Conservation (phyloP, 2,797 vertebrate species). For the Fratercula arctica region DNA sequence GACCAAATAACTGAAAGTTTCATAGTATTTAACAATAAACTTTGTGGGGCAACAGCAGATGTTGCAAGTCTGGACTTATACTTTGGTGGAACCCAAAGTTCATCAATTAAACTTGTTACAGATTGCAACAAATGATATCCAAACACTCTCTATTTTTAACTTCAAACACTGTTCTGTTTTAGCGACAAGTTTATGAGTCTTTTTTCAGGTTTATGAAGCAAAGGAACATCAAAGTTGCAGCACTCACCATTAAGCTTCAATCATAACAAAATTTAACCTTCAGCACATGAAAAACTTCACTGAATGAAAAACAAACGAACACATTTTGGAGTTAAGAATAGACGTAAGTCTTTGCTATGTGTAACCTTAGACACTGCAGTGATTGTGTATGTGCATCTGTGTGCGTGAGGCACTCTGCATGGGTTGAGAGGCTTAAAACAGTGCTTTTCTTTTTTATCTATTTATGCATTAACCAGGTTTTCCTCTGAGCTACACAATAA, state of each 20-base stretch:
- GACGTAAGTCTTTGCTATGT: background rate
- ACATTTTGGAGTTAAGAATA: background rate
- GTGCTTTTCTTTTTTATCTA: background rate
- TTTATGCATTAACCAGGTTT: background rate
- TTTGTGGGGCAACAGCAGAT: background rate
- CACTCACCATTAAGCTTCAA: background rate
- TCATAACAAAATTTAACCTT: background rate
- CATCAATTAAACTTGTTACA: background rate
- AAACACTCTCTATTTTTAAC: background rate
- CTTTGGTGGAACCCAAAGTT: background rate
- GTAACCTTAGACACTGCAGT: background rate
- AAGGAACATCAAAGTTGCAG: background rate
- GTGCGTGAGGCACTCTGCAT: background rate
- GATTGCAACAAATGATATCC: background rate
- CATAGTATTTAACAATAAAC: background rate
- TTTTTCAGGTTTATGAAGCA: background rate
- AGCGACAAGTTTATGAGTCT: background rate
- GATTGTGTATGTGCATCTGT: background rate
- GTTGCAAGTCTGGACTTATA: background rate
- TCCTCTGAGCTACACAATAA: background rate
- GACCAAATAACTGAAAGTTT: background rate
- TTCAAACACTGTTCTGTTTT: background rate
- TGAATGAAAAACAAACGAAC: background rate
- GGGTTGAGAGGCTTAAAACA: background rate
- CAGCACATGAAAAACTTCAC: background rate